Percentiles rank a stretch among this genome's conserved stretches.
These are phyloP conservation scores for Chelonus insularis DNA, from an alignment of 1,140 invertebrate species.

Conservation along the genomic window DNA sequence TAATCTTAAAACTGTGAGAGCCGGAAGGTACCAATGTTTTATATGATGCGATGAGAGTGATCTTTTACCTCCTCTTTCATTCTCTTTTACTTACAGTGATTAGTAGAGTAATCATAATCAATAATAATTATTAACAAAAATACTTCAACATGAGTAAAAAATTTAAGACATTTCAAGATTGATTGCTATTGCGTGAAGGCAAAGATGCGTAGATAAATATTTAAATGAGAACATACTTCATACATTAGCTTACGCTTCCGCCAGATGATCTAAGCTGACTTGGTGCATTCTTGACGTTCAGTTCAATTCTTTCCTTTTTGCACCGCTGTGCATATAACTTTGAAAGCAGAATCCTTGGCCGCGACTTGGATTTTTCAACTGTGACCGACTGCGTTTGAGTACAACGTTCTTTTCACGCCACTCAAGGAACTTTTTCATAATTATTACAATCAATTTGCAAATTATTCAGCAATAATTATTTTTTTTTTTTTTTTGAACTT, in stretches of 20 bases:
- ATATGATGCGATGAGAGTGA: not conserved
- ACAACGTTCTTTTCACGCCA: conserved; percentile 3
- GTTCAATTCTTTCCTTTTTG: not conserved
- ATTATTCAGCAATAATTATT: not conserved
- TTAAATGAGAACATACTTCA: conserved; percentile 33
- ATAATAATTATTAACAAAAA: not conserved
- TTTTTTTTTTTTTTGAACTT: not conserved
- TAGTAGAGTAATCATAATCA: not conserved
- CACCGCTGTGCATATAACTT: not conserved
- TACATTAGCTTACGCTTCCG: conserved; percentile 10
- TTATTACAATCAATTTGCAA: not conserved
- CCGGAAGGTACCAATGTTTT: conserved; percentile 1
- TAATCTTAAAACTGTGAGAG: conserved; percentile 7
- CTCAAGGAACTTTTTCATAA: conserved; percentile 3
- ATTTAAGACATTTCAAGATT: conserved; percentile 7
- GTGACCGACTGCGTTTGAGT: conserved; percentile 15
- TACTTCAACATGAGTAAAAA: not conserved
- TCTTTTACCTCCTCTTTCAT: not conserved
- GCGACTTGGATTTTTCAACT: conserved; percentile 17
- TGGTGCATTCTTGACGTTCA: conserved; percentile 12
- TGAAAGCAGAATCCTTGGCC: conserved; percentile 1
- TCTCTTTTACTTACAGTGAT: not conserved
- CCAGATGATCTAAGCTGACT: not conserved
- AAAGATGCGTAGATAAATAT: conserved; percentile 42
- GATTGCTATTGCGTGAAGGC: conserved; percentile 31